Conservation (phyloP, 2,797 vertebrate species). For the Hemitrygon akajei region DNA sequence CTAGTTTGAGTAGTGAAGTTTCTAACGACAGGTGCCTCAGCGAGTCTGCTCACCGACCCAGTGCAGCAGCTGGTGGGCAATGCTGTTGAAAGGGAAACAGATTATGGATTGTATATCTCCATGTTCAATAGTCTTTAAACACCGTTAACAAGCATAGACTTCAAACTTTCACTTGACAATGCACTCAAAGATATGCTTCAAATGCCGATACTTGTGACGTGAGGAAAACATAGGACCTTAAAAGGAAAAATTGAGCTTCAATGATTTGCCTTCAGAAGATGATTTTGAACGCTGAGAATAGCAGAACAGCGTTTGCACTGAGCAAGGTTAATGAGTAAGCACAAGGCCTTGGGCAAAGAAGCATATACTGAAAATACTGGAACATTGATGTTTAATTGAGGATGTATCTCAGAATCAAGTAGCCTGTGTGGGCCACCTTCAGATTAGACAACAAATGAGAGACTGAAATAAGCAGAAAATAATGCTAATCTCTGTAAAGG, state of each 20-base stretch:
- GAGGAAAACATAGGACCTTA: neutral
- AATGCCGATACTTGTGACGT: neutral
- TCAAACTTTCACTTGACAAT: neutral
- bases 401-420: neutral
- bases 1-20: neutral
- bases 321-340: neutral
- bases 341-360: neutral
- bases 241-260: neutral
- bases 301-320: neutral
- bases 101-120: neutral
- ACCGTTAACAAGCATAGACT: neutral
- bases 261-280: conserved; percentile 4
- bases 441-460: neutral
- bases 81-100: neutral
- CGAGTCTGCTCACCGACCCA: neutral
- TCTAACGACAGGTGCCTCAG: neutral
- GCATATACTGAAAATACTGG: neutral
- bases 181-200: neutral
- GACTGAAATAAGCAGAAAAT: neutral
- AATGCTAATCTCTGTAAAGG: neutral
- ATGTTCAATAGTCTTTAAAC: neutral
- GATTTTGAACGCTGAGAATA: neutral
- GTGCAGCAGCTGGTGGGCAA: neutral
- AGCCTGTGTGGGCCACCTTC: neutral
- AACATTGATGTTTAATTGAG: neutral